Evolutionary conservation across 2,797 vertebrate genomes (phyloP).

Genomic region (Echiichthys vipera): DNA sequence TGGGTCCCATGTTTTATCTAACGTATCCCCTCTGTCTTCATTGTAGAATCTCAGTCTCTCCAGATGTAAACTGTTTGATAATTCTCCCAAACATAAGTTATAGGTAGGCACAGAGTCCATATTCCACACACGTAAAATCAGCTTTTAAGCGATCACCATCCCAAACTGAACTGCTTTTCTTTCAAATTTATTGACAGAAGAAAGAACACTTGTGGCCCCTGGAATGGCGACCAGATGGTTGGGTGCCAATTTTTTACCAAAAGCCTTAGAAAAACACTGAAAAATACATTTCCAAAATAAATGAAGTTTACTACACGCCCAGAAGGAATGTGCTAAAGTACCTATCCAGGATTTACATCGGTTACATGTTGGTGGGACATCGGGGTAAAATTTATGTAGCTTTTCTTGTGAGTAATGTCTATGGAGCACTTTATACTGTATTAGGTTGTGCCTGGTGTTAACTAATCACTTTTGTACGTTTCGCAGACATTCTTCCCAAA

Average conservation of each 20-base stretch:
- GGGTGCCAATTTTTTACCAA: no score
- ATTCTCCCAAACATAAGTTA: no score
- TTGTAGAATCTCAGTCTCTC: neutral
- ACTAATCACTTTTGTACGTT: no score
- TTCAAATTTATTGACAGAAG: neutral
- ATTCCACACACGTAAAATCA: neutral
- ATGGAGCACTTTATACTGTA: neutral
- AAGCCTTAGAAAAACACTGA: no score
- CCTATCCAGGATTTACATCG: no score
- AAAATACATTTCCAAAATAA: no score
- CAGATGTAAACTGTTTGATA: neutral
- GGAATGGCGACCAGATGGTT: neutral
- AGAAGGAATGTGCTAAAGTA: no score
- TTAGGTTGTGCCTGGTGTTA: neutral
- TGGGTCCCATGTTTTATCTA: neutral
- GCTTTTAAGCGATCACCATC: neutral
- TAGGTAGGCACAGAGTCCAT: neutral
- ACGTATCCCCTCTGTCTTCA: neutral
- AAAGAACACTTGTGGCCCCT: neutral
- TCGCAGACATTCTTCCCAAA: neutral
- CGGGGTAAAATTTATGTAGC: no score
- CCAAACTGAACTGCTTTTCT: neutral
- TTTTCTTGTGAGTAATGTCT: no score
- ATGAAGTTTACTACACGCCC: no score
- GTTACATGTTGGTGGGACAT: no score